These are phyloP conservation scores for Dryadula phaetusa DNA, from an alignment of 2,888 invertebrate species.

Conservation along the genomic window DNA sequence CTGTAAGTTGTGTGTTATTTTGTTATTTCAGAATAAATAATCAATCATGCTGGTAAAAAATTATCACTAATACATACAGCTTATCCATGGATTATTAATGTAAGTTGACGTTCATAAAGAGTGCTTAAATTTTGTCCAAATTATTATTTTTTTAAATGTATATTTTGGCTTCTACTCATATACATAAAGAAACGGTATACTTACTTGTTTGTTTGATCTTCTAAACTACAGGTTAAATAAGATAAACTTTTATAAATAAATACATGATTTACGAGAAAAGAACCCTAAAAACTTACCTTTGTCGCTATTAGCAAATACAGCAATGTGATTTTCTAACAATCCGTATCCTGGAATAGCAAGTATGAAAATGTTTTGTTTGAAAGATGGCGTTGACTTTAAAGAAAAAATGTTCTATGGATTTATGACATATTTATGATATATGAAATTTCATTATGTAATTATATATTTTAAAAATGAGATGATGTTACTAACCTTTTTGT, in stretches of 20 bases:
- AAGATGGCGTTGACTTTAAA: conserved; percentile 26
- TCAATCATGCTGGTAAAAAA: not conserved
- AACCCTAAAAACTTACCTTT: conserved; percentile 54
- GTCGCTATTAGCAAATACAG: conserved; percentile 67
- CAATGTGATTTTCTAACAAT: conserved; percentile 78
- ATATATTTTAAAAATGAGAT: not conserved
- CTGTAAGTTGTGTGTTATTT: not conserved
- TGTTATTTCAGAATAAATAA: not conserved
- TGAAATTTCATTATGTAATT: not conserved
- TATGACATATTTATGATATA: not conserved
- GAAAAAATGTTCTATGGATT: not conserved
- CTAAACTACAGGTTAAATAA: not conserved
- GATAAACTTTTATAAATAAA: not conserved
- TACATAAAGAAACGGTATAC: not conserved
- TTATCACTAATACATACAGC: not conserved
- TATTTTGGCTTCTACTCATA: conserved; percentile 1
- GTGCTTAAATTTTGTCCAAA: not conserved
- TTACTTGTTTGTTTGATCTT: conserved; percentile 1
- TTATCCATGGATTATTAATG: not conserved
- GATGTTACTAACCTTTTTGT: conserved; percentile 7
- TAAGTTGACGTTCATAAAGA: not conserved
- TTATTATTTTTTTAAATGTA: not conserved
- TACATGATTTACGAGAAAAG: too few species aligned
- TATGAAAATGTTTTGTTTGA: conserved; percentile 24
- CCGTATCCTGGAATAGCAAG: conserved; percentile 69